A percentile compares a stretch with the other conserved stretches of the same genome.
phyloP scores from a whole-genome alignment of 2,797 vertebrate species.

The Tenualosa thibaudeaui region DNA sequence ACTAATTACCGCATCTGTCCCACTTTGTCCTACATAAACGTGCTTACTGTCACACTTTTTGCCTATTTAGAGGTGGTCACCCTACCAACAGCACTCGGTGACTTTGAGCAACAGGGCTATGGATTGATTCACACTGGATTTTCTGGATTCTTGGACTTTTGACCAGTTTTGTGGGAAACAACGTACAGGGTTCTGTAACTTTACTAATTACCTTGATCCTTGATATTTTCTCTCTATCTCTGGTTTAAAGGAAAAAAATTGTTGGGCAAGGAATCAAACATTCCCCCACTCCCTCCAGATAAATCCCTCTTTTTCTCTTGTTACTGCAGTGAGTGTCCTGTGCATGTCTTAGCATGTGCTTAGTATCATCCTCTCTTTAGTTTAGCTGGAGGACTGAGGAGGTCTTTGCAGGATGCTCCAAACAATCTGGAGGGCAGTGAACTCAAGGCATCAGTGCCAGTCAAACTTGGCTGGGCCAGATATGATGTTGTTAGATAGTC shows the following conservation, averaged over 20 bases:
- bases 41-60: too few species aligned
- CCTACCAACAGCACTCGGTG: too few species aligned
- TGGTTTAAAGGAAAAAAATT: background rate
- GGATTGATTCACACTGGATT: too few species aligned
- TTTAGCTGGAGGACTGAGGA: conserved; percentile 29
- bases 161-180: too few species aligned
- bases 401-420: conserved; percentile 41
- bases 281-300: conserved; percentile 26
- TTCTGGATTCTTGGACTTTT: too few species aligned
- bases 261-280: conserved; percentile 3
- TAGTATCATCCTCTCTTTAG: conserved; percentile 38
- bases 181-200: background rate
- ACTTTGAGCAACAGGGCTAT: too few species aligned
- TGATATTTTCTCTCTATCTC: conserved; percentile 6
- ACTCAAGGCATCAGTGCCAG: conserved; percentile 30
- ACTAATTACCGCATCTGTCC: too few species aligned
- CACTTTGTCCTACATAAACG: too few species aligned
- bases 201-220: background rate
- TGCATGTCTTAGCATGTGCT: conserved; percentile 50
- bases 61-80: too few species aligned
- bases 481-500: conserved; percentile 31
- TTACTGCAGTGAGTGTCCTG: conserved; percentile 50
- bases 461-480: conserved; percentile 10
- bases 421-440: conserved; percentile 40
- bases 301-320: conserved; percentile 46